Evolutionary conservation across 2,888 invertebrate genomes (phyloP).

Genomic region (Asteroscopus sphinx): DNA sequence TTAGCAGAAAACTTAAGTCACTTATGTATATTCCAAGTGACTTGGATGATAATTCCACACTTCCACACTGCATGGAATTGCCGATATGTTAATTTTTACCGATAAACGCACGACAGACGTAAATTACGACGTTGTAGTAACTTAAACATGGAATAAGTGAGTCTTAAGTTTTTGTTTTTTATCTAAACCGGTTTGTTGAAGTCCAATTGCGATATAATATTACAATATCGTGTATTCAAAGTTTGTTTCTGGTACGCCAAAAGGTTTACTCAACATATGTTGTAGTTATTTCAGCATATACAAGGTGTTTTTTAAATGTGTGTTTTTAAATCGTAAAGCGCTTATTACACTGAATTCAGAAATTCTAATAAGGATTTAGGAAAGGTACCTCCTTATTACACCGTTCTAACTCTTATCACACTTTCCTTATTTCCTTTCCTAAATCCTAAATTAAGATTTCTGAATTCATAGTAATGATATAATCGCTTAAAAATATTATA

Average conservation of each 20-base stretch:
- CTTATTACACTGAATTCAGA: too few relatives aligned
- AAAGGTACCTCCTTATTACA: too few relatives aligned
- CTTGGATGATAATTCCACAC: constrained; percentile 18
- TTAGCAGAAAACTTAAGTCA: not conserved
- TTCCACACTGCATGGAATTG: constrained; percentile 14
- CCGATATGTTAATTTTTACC: constrained; percentile 31
- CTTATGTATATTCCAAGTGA: constrained; percentile 1
- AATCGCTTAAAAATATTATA: too few relatives aligned
- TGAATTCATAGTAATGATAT: too few relatives aligned
- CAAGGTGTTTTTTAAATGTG: constrained; percentile 6
- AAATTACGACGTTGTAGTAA: constrained; percentile 27
- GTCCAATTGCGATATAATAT: constrained; percentile 8
- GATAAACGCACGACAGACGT: constrained; percentile 44
- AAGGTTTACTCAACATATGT: constrained; percentile 23
- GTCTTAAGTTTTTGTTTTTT: constrained; percentile 6
- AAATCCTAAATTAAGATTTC: too few relatives aligned
- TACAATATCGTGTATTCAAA: constrained; percentile 11
- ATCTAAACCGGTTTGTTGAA: constrained; percentile 14
- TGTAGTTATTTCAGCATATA: constrained; percentile 7
- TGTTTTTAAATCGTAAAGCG: too few relatives aligned
- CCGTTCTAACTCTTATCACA: too few relatives aligned
- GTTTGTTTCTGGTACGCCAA: constrained; percentile 15
- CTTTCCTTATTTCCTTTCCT: too few relatives aligned
- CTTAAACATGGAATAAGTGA: constrained; percentile 7
- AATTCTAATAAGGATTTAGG: too few relatives aligned